These are phyloP conservation scores for Cygnus buccinator DNA, from an alignment of 2,113 vertebrate genomes.

Conservation along the genomic window DNA sequence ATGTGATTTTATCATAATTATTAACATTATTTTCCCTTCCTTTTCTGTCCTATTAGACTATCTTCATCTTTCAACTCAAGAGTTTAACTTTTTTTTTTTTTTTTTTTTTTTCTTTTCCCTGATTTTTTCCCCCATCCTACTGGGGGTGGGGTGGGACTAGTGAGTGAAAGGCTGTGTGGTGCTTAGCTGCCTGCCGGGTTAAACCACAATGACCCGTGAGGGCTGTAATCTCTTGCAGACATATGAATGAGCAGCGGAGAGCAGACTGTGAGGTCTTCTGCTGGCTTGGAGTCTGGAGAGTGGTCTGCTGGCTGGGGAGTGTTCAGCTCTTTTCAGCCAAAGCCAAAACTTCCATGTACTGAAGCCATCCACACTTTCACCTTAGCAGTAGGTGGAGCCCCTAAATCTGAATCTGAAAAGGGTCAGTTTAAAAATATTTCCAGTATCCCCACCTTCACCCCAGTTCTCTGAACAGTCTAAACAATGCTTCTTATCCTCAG, in stretches of 20 bases:
- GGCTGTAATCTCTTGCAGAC: neutral
- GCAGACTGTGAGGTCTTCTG: neutral
- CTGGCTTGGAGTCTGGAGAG: neutral
- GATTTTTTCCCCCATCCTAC: too few relatives aligned
- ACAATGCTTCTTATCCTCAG: neutral
- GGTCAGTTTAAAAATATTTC: neutral
- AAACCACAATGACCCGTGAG: neutral
- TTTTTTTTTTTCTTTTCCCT: too few relatives aligned
- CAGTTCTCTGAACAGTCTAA: neutral
- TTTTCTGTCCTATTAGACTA: too few relatives aligned
- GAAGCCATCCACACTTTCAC: neutral
- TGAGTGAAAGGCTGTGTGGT: too few relatives aligned
- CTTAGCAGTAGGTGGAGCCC: neutral
- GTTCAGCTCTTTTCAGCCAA: neutral
- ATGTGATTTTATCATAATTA: too few relatives aligned
- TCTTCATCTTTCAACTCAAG: too few relatives aligned
- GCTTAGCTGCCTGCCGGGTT: too few relatives aligned
- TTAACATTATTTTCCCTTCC: too few relatives aligned
- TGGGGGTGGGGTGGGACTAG: too few relatives aligned
- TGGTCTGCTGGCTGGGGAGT: neutral
- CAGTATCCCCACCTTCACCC: fast-evolving
- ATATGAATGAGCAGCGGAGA: neutral
- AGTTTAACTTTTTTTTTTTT: too few relatives aligned
- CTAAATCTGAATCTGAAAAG: neutral
- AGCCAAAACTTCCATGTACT: neutral